These are phyloP conservation scores for Agrochola litura DNA, from an alignment of 2,888 invertebrate genomes.

Conservation along the genomic window DNA sequence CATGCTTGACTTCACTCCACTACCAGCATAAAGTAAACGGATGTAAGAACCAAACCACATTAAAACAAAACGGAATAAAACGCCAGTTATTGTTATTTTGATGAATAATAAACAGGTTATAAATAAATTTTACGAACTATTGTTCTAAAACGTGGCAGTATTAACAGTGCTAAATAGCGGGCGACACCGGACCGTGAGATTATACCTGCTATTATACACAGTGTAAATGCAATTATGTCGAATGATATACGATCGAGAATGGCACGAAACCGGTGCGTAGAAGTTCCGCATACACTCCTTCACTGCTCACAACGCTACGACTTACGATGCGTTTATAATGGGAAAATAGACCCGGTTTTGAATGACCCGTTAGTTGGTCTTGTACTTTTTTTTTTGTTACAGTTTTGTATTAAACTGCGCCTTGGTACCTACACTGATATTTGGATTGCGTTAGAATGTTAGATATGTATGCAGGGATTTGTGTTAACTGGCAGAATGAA, in stretches of 20 bases:
- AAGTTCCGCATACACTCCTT: slow-evolving; percentile 76
- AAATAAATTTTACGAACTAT: slow-evolving; percentile 56
- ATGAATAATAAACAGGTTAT: slow-evolving; percentile 55
- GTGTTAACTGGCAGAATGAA: not conserved
- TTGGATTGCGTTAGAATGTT: not conserved
- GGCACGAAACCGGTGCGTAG: slow-evolving; percentile 69
- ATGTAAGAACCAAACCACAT: slow-evolving; percentile 20
- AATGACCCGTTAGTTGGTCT: slow-evolving; percentile 54
- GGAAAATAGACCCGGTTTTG: slow-evolving; percentile 73
- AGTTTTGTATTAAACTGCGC: slow-evolving; percentile 28
- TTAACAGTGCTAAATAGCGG: slow-evolving; percentile 44
- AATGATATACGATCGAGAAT: slow-evolving; percentile 68
- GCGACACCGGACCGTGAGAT: slow-evolving; percentile 56
- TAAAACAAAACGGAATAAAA: slow-evolving; percentile 28
- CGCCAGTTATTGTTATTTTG: slow-evolving; percentile 46
- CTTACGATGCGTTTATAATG: slow-evolving; percentile 69
- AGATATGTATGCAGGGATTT: not conserved
- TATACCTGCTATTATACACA: slow-evolving; percentile 45
- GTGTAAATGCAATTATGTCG: slow-evolving; percentile 66
- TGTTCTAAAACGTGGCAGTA: slow-evolving; percentile 50
- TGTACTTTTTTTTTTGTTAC: slow-evolving; percentile 37
- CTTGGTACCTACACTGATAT: not conserved
- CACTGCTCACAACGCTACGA: slow-evolving; percentile 72
- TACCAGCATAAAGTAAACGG: not conserved
- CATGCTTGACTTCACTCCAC: not conserved